Evolutionary conservation across 2,797 vertebrate genomes (phyloP).

Genomic region (Rhincodon typus): DNA sequence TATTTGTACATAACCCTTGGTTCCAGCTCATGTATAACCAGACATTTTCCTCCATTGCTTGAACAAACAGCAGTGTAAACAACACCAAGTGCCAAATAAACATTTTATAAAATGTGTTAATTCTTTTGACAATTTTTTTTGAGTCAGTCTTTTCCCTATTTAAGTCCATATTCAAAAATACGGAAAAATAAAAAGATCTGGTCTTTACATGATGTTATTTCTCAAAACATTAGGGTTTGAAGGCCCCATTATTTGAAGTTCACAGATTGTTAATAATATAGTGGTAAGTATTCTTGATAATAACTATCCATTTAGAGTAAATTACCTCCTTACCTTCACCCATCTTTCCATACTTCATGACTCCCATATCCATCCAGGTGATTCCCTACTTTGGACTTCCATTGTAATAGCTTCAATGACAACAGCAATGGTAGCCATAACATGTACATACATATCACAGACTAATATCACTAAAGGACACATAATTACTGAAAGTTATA

Average conservation of each 20-base stretch:
- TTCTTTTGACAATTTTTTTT: too few relatives aligned
- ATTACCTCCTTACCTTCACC: neutral
- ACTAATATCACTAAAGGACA: neutral
- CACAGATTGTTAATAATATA: neutral
- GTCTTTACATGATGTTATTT: neutral
- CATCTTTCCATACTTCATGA: neutral
- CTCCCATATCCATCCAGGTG: neutral
- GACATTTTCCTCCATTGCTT: too few relatives aligned
- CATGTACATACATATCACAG: neutral
- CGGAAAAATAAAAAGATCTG: too few relatives aligned
- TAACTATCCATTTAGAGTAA: neutral
- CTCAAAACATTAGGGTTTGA: neutral
- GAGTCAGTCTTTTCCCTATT: too few relatives aligned
- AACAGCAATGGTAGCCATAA: neutral
- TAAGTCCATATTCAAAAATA: too few relatives aligned
- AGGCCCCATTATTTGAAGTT: neutral
- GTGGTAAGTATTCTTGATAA: neutral
- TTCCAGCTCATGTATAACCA: too few relatives aligned
- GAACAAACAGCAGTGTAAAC: too few relatives aligned
- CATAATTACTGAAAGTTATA: neutral
- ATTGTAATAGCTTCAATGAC: neutral
- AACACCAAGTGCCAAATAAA: too few relatives aligned
- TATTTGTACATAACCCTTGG: too few relatives aligned
- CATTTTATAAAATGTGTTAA: too few relatives aligned
- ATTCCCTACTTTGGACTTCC: neutral